phyloP scores from a whole-genome alignment of 2,113 vertebrate genomes.

The Hippocampus mohnikei region DNA sequence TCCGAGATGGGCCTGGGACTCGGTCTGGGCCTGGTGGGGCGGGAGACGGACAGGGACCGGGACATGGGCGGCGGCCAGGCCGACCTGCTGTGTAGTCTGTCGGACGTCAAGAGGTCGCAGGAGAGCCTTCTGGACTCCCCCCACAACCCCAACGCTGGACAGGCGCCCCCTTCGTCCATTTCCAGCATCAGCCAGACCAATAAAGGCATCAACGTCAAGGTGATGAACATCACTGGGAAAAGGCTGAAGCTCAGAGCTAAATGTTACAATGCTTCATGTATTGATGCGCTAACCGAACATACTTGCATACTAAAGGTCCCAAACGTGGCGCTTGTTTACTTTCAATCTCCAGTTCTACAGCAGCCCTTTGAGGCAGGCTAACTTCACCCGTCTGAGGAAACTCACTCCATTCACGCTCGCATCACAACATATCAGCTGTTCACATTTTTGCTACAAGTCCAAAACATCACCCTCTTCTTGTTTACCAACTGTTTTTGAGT shows the following conservation, averaged over 20 bases:
- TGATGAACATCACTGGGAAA: slow-evolving; percentile 6
- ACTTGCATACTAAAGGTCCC: too few relatives aligned
- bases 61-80: slow-evolving; percentile 43
- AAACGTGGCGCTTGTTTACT: too few relatives aligned
- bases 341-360: too few relatives aligned
- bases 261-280: neutral
- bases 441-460: too few relatives aligned
- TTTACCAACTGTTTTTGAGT: neutral
- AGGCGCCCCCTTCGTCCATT: slow-evolving; percentile 89
- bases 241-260: neutral
- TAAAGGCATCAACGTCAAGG: slow-evolving; percentile 97
- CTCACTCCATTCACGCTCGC: neutral
- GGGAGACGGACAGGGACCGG: slow-evolving; percentile 64
- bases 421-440: neutral
- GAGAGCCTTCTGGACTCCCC: slow-evolving; percentile 92
- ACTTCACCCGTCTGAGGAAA: neutral
- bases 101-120: slow-evolving; percentile 89
- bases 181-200: slow-evolving; percentile 93
- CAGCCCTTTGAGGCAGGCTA: neutral
- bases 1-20: slow-evolving; percentile 82
- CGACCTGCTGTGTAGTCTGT: slow-evolving; percentile 88
- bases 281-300: too few relatives aligned
- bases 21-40: slow-evolving; percentile 63
- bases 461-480: neutral
- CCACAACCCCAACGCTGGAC: slow-evolving; percentile 59